These are phyloP conservation scores for Medauroidea extradentata DNA, from an alignment of 1,140 invertebrate species.

Conservation along the genomic window DNA sequence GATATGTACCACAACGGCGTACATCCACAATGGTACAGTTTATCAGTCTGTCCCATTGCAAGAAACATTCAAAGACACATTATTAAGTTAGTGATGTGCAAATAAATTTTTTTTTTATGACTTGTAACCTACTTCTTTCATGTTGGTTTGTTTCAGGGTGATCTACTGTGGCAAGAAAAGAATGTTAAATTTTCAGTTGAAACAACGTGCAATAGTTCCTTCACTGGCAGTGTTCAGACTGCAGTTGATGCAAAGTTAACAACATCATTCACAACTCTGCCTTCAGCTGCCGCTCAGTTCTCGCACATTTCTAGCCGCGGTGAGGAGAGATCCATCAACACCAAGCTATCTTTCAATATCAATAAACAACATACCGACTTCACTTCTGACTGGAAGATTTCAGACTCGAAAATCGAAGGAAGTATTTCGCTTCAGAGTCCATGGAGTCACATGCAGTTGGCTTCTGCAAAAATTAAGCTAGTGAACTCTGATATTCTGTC, in stretches of 20 bases:
- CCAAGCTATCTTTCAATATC: background rate
- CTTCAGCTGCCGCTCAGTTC: background rate
- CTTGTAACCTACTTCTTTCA: background rate
- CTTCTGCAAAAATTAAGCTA: too few species aligned
- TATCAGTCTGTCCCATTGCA: too few species aligned
- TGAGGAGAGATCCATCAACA: background rate
- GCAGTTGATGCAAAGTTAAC: background rate
- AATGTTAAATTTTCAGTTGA: background rate
- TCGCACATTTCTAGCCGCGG: background rate
- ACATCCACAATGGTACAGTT: too few species aligned
- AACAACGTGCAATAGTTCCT: background rate
- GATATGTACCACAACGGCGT: too few species aligned
- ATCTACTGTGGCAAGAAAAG: slow-evolving; percentile 5
- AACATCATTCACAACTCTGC: background rate
- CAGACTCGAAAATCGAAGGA: too few species aligned
- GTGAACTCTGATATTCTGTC: too few species aligned
- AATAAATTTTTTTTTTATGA: too few species aligned
- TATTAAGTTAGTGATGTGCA: too few species aligned
- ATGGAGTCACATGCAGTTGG: too few species aligned
- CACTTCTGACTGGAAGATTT: background rate
- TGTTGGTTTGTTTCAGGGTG: slow-evolving; percentile 3
- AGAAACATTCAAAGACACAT: too few species aligned
- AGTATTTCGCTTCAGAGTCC: too few species aligned
- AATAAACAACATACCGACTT: background rate
- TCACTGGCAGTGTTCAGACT: background rate